A percentile compares a stretch with the other conserved stretches of the same genome.
These are phyloP conservation scores for Pachypanchax playfairii DNA, from an alignment of 2,113 vertebrate genomes.

Conservation along the genomic window DNA sequence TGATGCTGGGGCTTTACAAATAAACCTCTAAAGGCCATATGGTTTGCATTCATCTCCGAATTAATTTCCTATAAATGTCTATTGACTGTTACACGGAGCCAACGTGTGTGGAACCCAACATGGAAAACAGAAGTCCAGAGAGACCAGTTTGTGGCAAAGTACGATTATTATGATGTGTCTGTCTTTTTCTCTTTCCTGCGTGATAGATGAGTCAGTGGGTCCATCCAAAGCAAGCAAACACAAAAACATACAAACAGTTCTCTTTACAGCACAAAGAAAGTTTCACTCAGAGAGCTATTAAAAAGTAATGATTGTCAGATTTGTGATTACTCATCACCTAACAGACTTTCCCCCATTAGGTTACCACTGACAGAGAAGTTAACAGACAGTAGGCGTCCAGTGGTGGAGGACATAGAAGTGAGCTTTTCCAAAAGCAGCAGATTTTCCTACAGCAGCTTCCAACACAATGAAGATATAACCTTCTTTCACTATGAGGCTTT, in stretches of 20 bases:
- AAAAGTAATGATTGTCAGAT: conserved; percentile 56
- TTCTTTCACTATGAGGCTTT: conserved; percentile 34
- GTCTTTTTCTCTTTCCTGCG: conserved; percentile 22
- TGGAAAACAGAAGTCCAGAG: conserved; percentile 87
- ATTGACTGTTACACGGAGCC: conserved; percentile 92
- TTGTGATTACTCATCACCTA: conserved; percentile 63
- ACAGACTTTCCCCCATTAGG: conserved; percentile 56
- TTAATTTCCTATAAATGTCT: conserved; percentile 99
- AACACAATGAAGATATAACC: conserved; percentile 47
- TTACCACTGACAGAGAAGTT: conserved; percentile 67
- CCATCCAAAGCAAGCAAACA: conserved; percentile 73
- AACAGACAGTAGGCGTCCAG: conserved; percentile 65
- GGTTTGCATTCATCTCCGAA: conserved; percentile 98
- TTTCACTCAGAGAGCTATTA: conserved; percentile 62
- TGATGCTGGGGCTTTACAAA: conserved; percentile 99
- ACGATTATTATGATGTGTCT: conserved; percentile 86
- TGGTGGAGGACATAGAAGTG: conserved; percentile 61
- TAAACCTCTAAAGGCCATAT: conserved; percentile 97
- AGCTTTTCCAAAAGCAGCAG: conserved; percentile 62
- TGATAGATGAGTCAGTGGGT: conserved; percentile 40
- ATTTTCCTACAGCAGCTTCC: conserved; percentile 67
- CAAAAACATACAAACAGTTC: conserved; percentile 61
- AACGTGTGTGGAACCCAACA: conserved; percentile 92
- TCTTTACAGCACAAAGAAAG: conserved; percentile 30
- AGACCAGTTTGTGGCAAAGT: conserved; percentile 90